Percentiles rank a stretch among this genome's conserved stretches.
These are phyloP conservation scores for Falco peregrinus DNA, from an alignment of 2,797 vertebrate species.

Conservation along the genomic window DNA sequence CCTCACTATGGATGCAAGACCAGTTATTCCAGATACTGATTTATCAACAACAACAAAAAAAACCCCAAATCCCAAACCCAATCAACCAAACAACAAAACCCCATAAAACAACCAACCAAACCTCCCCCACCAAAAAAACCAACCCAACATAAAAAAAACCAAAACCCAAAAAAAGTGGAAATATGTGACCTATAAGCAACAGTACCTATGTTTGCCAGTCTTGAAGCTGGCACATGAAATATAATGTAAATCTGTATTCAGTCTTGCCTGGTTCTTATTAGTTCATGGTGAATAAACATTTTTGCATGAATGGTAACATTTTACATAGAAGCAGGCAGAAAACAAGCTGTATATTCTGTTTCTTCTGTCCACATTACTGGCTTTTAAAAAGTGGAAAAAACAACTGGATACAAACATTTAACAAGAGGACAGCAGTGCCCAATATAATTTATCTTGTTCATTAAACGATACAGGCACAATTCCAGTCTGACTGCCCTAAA, in stretches of 20 bases:
- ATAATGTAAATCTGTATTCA: rapidly evolving
- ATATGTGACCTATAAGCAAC: background rate
- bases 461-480: background rate
- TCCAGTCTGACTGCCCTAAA: background rate
- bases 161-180: background rate
- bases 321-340: background rate
- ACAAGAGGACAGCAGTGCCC: background rate
- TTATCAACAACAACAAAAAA: background rate
- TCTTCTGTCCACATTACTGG: background rate
- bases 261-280: background rate
- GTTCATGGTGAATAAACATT: background rate
- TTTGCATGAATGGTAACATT: background rate
- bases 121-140: no score
- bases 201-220: background rate
- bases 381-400: background rate
- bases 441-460: background rate
- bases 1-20: background rate
- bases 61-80: no score
- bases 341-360: background rate
- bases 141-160: no score
- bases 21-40: background rate
- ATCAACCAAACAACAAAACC: no score
- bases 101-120: no score
- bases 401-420: background rate
- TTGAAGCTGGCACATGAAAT: background rate